Conservation (phyloP, 2,888 invertebrate genomes). For the Cantharis rustica region DNA sequence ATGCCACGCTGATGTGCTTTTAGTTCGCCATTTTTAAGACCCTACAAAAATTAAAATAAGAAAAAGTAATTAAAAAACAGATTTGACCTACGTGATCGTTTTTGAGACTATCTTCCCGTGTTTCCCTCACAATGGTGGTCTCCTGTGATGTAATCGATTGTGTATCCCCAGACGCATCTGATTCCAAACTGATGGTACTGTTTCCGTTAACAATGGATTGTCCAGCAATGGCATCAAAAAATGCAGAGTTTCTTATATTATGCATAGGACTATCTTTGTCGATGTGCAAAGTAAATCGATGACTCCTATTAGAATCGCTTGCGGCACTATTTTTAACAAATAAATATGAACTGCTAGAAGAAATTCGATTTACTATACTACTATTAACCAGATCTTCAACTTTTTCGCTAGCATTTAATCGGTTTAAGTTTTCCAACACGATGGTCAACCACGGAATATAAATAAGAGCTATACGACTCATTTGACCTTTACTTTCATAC, state of each 20-base stretch:
- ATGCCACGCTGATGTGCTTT: slow-evolving; percentile 61
- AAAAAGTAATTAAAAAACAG: not conserved
- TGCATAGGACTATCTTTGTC: slow-evolving; percentile 77
- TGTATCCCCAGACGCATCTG: slow-evolving; percentile 67
- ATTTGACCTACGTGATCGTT: slow-evolving; percentile 43
- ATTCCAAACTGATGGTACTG: slow-evolving; percentile 79
- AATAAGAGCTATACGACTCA: slow-evolving; percentile 83
- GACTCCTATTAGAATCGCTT: slow-evolving; percentile 61
- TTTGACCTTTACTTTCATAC: slow-evolving; percentile 70
- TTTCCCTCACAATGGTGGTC: slow-evolving; percentile 61
- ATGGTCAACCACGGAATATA: slow-evolving; percentile 92
- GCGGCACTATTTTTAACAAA: slow-evolving; percentile 59
- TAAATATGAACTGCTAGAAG: slow-evolving; percentile 64
- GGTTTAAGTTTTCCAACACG: slow-evolving; percentile 84
- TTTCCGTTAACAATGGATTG: slow-evolving; percentile 72
- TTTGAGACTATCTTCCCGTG: slow-evolving; percentile 47
- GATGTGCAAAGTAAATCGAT: slow-evolving; percentile 74
- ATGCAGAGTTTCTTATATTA: slow-evolving; percentile 73
- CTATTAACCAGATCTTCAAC: slow-evolving; percentile 52
- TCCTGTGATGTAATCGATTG: slow-evolving; percentile 65
- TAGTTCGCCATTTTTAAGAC: slow-evolving; percentile 21
- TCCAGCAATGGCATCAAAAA: slow-evolving; percentile 74
- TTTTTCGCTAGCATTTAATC: slow-evolving; percentile 63
- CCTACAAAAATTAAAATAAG: slow-evolving; percentile 6
- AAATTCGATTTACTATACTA: slow-evolving; percentile 59